These are phyloP conservation scores for Delphinapterus leucas DNA, from an alignment of 2,113 vertebrate genomes.

Conservation along the genomic window DNA sequence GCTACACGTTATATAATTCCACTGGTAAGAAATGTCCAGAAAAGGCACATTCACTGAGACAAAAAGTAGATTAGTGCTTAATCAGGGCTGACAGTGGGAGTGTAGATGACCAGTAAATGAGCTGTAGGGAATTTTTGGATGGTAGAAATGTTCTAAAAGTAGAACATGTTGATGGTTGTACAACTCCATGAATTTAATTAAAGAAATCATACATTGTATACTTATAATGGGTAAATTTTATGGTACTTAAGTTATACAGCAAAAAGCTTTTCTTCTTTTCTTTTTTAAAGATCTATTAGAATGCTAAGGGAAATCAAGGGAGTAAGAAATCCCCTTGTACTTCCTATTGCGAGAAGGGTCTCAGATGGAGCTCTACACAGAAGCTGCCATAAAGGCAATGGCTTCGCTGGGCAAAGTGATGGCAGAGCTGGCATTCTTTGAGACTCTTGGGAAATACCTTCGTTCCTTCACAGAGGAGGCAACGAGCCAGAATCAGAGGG, in stretches of 20 bases:
- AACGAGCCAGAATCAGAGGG: not conserved
- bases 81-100: not conserved
- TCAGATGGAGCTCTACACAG: not conserved
- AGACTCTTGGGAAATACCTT: not conserved
- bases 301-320: not conserved
- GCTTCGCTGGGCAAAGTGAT: not conserved
- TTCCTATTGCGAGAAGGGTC: not conserved
- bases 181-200: not conserved
- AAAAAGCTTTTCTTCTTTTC: not conserved
- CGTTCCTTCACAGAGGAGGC: not conserved
- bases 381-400: not conserved
- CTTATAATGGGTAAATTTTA: not conserved
- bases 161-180: not conserved
- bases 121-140: not conserved
- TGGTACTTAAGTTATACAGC: not conserved
- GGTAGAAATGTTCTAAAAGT: not conserved
- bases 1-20: not conserved
- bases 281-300: not conserved
- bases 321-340: not conserved
- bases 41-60: not conserved
- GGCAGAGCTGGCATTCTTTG: not conserved
- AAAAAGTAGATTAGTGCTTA: not conserved
- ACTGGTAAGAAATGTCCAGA: not conserved
- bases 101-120: not conserved
- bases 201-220: not conserved